Evolutionary conservation across 2,797 vertebrate genomes (phyloP), one percentile per base, ranked within the genome.

Genomic region (Scolopax bukidnonensis): DNA sequence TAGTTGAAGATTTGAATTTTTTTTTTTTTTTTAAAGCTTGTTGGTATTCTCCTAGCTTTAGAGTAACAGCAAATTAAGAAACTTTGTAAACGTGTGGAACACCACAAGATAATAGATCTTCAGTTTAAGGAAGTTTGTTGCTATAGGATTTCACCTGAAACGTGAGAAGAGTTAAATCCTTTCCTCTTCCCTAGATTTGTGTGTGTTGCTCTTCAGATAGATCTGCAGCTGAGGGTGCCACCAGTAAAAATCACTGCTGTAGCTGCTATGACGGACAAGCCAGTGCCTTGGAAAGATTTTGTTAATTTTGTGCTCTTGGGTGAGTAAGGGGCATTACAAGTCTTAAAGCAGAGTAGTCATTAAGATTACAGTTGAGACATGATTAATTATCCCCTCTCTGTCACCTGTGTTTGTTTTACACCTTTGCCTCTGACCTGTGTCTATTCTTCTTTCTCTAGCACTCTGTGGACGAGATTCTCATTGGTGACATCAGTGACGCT

Each of bases 401-500:
- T 90, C 88, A 95, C 90, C 84, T 89, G 47, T 40, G 68, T 33
- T 92, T 83, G 33, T 91, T 73, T 88, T 77, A 92, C 91, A 95
- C 94, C 84, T 92, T 94, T 81, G 61, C 43, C 71, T 89, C 83
- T 93, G 90, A 93, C 89, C 73, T 71, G 45, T 64, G 82, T 91
- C 68, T 91, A 11, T 71, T 93, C 56, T 85, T 68, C 68, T 94
- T 89, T 90, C 69, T 75, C 67, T 65, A 92, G 80, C 68, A 81
- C 16, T 81, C 86, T 79, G 53, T 70, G 73, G 89, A 86, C 63
- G 76, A 93, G 36, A 90, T 68, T 91, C 73, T 74, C 87, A 82
- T 15, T 71, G 84, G 78, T 94, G 91, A 95, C 83, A 96, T 95
- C 91, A 96, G 82, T 93, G 90, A 84, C 68, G 79, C 78, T 94